Base-by-base conservation (phyloP, 2,888 invertebrate genomes). In the Hydriomena furcata region DNA sequence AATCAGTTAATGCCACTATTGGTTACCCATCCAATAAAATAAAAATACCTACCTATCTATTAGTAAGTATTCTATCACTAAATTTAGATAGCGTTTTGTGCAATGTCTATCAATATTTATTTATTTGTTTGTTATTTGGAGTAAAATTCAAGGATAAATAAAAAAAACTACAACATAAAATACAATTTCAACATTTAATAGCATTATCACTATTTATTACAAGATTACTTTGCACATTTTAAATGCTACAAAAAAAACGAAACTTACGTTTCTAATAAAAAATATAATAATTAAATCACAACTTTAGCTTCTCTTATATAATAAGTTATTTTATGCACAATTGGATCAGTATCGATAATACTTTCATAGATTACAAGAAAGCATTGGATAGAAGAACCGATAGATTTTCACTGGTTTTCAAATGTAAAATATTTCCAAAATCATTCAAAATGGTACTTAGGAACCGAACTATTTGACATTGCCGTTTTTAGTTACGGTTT, bases 251-350 rank as follows among this genome's bases (percentile, higher is more conserved):
- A 24, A 28, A n/a, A 24, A 35, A 42, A 24, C 7, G 10, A 36
- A 27, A 44, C 31, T 25, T 32, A 31, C 7, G 30, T 31, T 35
- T 35, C 24, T 12, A 43, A 43, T 38, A 1, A 46, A 17, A 36
- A 12, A 37, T 47, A 56, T 60, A 17, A 58, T 62, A 52, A 43
- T 53, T 54, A 60, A 31, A 63, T 66, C 65, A 66, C 41, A 57
- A 58, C 57, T 58, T 61, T 12, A 53, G 45, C 50, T 66, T 66
- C 55, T 55, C 65, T 63, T 58, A 51, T 53, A 42, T 47, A n/a
- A n/a, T 44, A 55, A 38, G 42, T 27, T 2, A 34, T 0, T 17
- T 8, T 50, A 56, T 31, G 11, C n/a, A 17, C 20, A 13, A 10
- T n/a, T n/a, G n/a, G n/a, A n/a, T n/a, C n/a, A n/a, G n/a, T n/a